These are phyloP conservation scores for Scolopax rusticola DNA, from an alignment of 2,797 vertebrate species.

Conservation along the genomic window DNA sequence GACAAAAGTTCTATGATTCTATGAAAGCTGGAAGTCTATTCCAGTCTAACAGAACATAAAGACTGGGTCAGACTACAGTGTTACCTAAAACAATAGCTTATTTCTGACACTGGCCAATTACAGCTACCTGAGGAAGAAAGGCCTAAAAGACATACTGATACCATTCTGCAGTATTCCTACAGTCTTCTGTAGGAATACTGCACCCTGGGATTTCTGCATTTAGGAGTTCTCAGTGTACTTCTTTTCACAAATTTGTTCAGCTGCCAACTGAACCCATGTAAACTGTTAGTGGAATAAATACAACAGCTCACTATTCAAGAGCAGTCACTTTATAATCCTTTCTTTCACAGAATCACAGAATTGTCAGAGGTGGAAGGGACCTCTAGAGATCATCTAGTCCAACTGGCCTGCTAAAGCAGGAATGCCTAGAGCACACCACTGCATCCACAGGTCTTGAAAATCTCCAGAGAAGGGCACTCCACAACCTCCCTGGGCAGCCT, in stretches of 20 bases:
- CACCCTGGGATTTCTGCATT: not conserved
- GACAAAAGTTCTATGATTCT: no score
- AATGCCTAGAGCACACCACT: no score
- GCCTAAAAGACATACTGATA: not conserved
- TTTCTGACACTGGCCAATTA: not conserved
- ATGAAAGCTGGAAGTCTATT: not conserved
- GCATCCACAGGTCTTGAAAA: no score
- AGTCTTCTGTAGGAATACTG: not conserved
- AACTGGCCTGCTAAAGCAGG: no score
- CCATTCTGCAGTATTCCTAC: not conserved
- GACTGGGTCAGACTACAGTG: not conserved
- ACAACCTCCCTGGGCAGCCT: no score
- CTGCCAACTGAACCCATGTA: not conserved
- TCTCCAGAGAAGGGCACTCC: no score
- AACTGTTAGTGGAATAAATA: not conserved
- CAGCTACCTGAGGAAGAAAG: not conserved
- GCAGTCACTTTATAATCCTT: not conserved
- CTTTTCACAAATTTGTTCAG: not conserved
- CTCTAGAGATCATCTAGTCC: no score
- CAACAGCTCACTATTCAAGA: not conserved
- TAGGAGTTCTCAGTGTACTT: not conserved
- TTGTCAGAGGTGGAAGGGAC: no score
- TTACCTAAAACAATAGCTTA: not conserved
- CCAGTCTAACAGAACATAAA: not conserved
- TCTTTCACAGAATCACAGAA: not conserved